phyloP scores from a whole-genome alignment of 2,888 invertebrate species.

The Azorinus chamasolen region DNA sequence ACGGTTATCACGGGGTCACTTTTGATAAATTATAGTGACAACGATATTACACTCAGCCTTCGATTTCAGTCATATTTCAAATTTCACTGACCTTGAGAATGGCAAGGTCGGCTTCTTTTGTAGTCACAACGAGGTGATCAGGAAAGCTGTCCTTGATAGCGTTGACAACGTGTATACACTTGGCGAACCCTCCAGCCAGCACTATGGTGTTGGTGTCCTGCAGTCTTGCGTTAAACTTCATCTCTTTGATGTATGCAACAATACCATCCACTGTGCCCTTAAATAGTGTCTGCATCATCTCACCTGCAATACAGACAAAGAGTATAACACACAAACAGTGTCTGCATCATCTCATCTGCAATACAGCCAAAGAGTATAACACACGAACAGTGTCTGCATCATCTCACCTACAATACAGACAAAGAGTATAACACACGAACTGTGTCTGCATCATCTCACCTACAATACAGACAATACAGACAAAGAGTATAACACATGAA shows the following conservation, averaged over 20 bases:
- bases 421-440: background rate
- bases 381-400: background rate
- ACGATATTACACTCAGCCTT: no score
- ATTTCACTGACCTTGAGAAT: constrained; percentile 44
- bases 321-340: background rate
- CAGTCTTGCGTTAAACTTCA: constrained; percentile 37
- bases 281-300: constrained; percentile 34
- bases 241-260: constrained; percentile 42
- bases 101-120: constrained; percentile 36
- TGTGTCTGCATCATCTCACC: constrained; percentile 4
- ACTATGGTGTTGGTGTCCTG: constrained; percentile 42
- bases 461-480: constrained; percentile 9
- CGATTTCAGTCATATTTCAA: background rate
- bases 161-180: constrained; percentile 21
- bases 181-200: constrained; percentile 50
- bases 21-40: no score
- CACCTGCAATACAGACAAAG: constrained; percentile 21
- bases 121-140: constrained; percentile 33
- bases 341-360: constrained; percentile 17
- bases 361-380: background rate
- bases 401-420: constrained; percentile 22
- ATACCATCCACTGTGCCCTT: constrained; percentile 47
- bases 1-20: no score
- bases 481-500: background rate
- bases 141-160: constrained; percentile 35